A percentile compares a stretch with the other conserved stretches of the same genome.
Conservation (phyloP, 2,797 vertebrate species). For the Malurus leucopterus region DNA sequence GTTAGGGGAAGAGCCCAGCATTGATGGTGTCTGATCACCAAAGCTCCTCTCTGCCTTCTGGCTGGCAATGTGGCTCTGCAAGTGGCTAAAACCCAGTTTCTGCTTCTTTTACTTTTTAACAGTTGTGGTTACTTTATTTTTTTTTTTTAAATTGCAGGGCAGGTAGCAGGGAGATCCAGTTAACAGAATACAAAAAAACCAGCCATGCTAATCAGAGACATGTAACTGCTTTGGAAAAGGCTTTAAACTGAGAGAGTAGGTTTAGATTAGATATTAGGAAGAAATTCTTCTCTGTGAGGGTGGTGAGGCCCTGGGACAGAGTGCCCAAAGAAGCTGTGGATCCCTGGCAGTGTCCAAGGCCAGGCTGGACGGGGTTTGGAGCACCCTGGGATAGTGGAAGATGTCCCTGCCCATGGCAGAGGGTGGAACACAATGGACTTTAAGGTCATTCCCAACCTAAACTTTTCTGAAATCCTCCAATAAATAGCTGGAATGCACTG, state of each 20-base stretch:
- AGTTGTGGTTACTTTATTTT: neutral
- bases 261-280: neutral
- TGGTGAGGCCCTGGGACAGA: neutral
- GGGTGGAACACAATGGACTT: fast-evolving
- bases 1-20: neutral
- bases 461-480: neutral
- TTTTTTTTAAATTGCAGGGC: neutral
- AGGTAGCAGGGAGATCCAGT: neutral
- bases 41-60: neutral
- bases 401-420: neutral
- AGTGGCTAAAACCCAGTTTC: neutral
- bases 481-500: neutral
- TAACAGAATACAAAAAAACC: neutral
- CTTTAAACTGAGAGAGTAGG: neutral
- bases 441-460: neutral
- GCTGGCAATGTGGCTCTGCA: neutral
- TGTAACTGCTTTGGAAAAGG: neutral
- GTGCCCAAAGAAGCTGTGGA: neutral
- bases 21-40: neutral
- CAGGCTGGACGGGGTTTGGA: fast-evolving
- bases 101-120: neutral
- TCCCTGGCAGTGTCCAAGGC: neutral
- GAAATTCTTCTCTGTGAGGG: neutral
- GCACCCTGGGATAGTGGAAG: neutral
- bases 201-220: neutral